A percentile compares a stretch with the other conserved stretches of the same genome.
Conservation (phyloP, 2,888 invertebrate species). For the Calameuta idolon region DNA sequence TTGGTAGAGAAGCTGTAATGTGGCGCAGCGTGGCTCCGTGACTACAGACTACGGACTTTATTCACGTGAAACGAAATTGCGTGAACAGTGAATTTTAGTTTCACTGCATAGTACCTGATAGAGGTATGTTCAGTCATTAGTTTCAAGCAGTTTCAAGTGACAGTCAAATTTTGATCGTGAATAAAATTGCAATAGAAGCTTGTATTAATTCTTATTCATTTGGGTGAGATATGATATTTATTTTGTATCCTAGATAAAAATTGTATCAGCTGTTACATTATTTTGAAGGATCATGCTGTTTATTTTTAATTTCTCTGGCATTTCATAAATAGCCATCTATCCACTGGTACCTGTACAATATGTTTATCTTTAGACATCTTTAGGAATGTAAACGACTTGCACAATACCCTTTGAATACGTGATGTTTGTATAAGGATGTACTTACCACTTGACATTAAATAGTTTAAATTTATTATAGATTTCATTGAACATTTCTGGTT, state of each 20-base stretch:
- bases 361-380: conserved; percentile 22
- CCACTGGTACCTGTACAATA: conserved; percentile 18
- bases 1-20: conserved; percentile 19
- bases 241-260: not conserved
- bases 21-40: conserved; percentile 23
- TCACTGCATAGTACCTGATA: not conserved
- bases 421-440: not conserved
- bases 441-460: not conserved
- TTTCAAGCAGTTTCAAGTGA: not conserved
- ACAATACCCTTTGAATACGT: not conserved
- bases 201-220: not conserved
- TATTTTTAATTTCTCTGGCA: conserved; percentile 13
- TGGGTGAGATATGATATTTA: not conserved
- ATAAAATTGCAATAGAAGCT: not conserved
- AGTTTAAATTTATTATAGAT: not conserved
- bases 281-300: conserved; percentile 9
- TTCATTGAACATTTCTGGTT: not conserved
- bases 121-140: not conserved
- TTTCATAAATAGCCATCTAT: conserved; percentile 14
- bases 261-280: conserved; percentile 3
- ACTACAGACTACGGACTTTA: conserved; percentile 16
- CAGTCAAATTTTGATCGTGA: not conserved
- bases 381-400: conserved; percentile 8
- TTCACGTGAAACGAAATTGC: not conserved
- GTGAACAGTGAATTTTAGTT: not conserved